phyloP scores from a whole-genome alignment of 2,888 invertebrate species.

The Aleiodes testaceus region DNA sequence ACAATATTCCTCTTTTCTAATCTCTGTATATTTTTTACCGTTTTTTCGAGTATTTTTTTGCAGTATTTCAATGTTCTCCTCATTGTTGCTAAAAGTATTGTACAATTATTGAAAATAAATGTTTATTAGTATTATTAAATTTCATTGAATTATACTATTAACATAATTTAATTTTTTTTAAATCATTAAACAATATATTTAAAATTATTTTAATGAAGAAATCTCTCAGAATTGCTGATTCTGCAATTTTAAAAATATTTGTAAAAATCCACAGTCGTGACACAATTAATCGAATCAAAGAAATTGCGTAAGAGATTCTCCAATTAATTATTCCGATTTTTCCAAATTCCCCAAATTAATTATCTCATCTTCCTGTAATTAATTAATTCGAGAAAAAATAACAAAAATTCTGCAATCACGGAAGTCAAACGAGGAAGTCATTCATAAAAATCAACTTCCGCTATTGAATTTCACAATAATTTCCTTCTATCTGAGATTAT shows the following conservation, averaged over 20 bases:
- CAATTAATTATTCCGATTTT: not conserved
- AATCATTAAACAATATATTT: not conserved
- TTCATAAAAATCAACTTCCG: too few relatives aligned
- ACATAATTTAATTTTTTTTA: not conserved
- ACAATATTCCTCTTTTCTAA: not conserved
- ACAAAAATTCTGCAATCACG: too few relatives aligned
- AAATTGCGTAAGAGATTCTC: constrained; percentile 41
- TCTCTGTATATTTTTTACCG: not conserved
- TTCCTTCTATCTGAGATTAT: not conserved
- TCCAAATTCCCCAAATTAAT: not conserved
- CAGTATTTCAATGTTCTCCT: constrained; percentile 6
- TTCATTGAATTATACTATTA: not conserved
- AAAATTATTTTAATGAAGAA: constrained; percentile 13
- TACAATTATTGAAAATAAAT: not conserved
- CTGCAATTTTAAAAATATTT: constrained; percentile 3
- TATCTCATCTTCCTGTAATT: not conserved
- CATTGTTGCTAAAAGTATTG: constrained; percentile 23
- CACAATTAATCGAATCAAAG: constrained; percentile 33
- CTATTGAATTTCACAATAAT: too few relatives aligned
- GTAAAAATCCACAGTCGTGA: constrained; percentile 4
- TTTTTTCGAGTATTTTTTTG: not conserved
- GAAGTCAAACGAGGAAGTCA: too few relatives aligned
- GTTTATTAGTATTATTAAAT: constrained; percentile 24
- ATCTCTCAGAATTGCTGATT: constrained; percentile 1
- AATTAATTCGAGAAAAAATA: too few relatives aligned